A percentile compares a stretch with the other conserved stretches of the same genome.
phyloP scores from a whole-genome alignment of 2,888 invertebrate genomes.

The Sepioteuthis lessoniana region DNA sequence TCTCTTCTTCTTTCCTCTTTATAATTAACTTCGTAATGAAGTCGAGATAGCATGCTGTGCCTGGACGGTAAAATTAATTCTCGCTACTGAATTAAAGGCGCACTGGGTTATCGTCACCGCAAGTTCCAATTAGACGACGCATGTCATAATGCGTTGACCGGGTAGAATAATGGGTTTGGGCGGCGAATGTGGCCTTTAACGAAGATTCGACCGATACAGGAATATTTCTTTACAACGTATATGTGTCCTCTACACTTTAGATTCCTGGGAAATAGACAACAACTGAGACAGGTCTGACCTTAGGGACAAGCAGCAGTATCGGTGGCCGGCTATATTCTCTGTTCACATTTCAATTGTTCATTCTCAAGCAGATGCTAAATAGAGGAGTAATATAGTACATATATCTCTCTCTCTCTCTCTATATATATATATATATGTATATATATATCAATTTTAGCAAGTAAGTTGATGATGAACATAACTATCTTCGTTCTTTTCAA shows the following conservation, averaged over 20 bases:
- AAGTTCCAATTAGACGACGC: slow-evolving; percentile 33
- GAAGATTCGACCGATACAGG: not conserved
- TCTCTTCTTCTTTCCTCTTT: not conserved
- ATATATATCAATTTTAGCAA: too few relatives aligned
- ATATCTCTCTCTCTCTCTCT: too few relatives aligned
- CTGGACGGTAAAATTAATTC: not conserved
- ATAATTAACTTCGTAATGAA: slow-evolving; percentile 1
- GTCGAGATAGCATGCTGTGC: slow-evolving; percentile 33
- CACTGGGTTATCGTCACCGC: not conserved
- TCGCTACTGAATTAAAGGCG: not conserved
- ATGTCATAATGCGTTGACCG: slow-evolving; percentile 13
- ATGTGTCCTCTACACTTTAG: not conserved
- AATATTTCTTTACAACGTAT: not conserved
- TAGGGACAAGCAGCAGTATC: not conserved
- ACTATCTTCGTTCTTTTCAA: too few relatives aligned
- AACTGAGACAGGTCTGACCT: not conserved
- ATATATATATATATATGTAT: too few relatives aligned
- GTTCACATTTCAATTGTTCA: too few relatives aligned
- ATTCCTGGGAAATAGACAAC: not conserved
- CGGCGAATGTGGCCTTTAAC: not conserved
- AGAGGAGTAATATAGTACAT: too few relatives aligned
- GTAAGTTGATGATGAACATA: too few relatives aligned
- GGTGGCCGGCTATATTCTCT: not conserved
- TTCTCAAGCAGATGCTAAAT: not conserved
- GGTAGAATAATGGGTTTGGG: not conserved